phyloP scores from a whole-genome alignment of 2,888 invertebrate genomes.

The Aphidius colemani region DNA sequence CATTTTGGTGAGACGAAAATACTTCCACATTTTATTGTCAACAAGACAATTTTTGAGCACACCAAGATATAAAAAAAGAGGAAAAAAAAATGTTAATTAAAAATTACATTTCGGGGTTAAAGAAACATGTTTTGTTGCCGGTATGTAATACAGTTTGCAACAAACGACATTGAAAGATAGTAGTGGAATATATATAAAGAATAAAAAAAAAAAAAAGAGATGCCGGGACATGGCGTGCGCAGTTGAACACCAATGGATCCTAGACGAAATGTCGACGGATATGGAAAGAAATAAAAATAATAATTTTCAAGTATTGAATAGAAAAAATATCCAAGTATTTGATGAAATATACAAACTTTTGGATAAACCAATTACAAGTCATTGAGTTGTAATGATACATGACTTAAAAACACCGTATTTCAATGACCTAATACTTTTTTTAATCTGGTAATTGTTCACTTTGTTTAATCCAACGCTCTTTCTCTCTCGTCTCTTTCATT shows the following conservation, averaged over 20 bases:
- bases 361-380: too few species aligned
- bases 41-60: too few species aligned
- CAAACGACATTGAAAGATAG: constrained; percentile 22
- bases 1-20: too few species aligned
- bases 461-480: neutral
- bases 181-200: constrained; percentile 14
- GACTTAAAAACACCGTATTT: neutral
- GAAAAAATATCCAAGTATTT: too few species aligned
- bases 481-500: neutral
- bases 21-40: too few species aligned
- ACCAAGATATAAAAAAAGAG: too few species aligned
- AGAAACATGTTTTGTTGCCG: constrained; percentile 33
- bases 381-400: too few species aligned
- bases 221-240: constrained; percentile 26
- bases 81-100: neutral
- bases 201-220: neutral
- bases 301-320: neutral
- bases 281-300: neutral
- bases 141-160: constrained; percentile 13
- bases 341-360: too few species aligned
- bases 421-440: too few species aligned
- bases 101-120: constrained; percentile 37
- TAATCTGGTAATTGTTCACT: too few species aligned
- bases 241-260: constrained; percentile 10
- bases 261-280: neutral